Evolutionary conservation across 2,888 invertebrate species (phyloP), one percentile per base, ranked within the genome.

Genomic region (Tetragonisca angustula): DNA sequence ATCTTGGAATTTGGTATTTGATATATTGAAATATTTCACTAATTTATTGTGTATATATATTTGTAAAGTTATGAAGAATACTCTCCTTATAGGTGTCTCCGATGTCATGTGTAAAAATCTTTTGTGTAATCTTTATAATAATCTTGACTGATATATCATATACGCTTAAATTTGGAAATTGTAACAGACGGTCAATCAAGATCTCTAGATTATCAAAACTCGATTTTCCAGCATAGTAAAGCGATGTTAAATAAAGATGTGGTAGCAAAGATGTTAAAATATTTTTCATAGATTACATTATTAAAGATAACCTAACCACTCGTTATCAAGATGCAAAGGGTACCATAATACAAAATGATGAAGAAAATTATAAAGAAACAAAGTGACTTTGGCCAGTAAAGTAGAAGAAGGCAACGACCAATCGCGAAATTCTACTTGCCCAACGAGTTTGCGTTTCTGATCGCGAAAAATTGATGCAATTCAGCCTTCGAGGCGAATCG

Each of bases 381-480:
- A 50, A 2, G 27, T 19, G 11, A 21, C 4, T n/a, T 49, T 4
- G 15, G 17, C 4, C 11, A 24, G 5, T 9, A 24, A 61, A 27
- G 24, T 6, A 49, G 13, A 61, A 43, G 54, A 19, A 43, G 21
- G 17, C 21, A 52, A 17, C 13, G 15, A 27, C 19, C 24, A n/a
- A 17, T 24, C 64, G 43, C 24, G 59, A 61, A 76, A 65, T 62
- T 61, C 32, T 56, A 62, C 21, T 70, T 74, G 82, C n/a, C 15
- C 65, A 71, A 79, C 67, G 36, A 64, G 43, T 68, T 75, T 68
- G 36, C 36, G 61, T 81, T 80, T 83, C 81, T 80, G 65, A 59
- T 71, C 74, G 70, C 80, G 81, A 65, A 76, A 71, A 70, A 71
- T 83, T 83, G 50, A 81, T 71, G 81, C 76, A 72, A 83, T 61